These are phyloP conservation scores for Papilio polytes DNA, from an alignment of 1,140 invertebrate species.

Conservation along the genomic window DNA sequence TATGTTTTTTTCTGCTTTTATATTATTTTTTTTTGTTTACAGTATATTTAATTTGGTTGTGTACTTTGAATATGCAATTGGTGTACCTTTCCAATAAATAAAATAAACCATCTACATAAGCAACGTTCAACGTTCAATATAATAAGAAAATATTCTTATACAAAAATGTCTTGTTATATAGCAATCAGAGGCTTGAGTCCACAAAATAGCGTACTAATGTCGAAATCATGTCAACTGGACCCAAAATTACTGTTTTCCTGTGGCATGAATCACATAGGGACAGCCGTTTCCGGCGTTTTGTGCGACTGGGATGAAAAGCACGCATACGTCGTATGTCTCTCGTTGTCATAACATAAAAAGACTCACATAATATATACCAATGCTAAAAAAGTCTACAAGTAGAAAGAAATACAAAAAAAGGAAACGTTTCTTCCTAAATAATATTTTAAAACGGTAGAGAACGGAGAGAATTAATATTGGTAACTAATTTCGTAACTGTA, in stretches of 20 bases:
- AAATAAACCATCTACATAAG: too few species aligned
- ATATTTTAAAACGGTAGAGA: too few species aligned
- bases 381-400: background rate
- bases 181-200: background rate
- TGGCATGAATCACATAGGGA: conserved; percentile 13
- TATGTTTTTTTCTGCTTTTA: too few species aligned
- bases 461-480: too few species aligned
- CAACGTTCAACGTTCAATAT: too few species aligned
- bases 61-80: too few species aligned
- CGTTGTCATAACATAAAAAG: conserved; percentile 18
- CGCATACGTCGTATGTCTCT: background rate
- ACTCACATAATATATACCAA: background rate
- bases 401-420: too few species aligned
- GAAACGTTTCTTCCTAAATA: too few species aligned
- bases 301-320: background rate
- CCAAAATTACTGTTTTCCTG: conserved; percentile 23
- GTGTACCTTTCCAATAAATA: too few species aligned
- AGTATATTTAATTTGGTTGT: too few species aligned
- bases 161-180: background rate
- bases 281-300: conserved; percentile 7
- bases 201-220: conserved; percentile 20
- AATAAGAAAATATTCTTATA: background rate
- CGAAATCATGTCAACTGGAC: conserved; percentile 13
- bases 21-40: too few species aligned
- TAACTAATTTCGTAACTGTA: too few species aligned